These are phyloP conservation scores for Pteronotus mesoamericanus DNA, from an alignment of 2,797 vertebrate species.

Conservation along the genomic window DNA sequence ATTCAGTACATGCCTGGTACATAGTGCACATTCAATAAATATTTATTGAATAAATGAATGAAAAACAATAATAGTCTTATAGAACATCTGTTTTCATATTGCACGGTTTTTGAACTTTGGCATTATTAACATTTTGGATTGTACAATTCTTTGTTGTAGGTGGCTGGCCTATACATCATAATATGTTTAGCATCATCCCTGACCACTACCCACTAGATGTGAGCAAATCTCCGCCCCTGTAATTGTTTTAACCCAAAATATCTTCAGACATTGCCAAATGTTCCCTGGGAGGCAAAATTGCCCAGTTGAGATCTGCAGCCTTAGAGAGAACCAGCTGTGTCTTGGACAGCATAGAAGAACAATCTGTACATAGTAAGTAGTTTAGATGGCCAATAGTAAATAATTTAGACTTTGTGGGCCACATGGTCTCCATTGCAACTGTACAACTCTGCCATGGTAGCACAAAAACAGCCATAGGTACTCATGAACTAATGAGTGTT, in stretches of 20 bases:
- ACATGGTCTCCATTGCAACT: neutral
- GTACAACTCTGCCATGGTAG: neutral
- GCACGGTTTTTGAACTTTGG: neutral
- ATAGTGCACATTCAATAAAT: neutral
- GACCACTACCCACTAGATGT: neutral
- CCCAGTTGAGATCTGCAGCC: neutral
- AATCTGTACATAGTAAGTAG: neutral
- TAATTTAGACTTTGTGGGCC: neutral
- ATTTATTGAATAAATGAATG: neutral
- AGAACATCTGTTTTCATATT: neutral
- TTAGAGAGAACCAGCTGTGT: neutral
- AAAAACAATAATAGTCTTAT: neutral
- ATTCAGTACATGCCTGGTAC: neutral
- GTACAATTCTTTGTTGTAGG: neutral
- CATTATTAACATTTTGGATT: neutral
- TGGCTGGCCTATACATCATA: neutral
- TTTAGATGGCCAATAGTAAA: neutral
- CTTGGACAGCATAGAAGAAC: neutral
- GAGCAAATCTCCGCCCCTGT: neutral
- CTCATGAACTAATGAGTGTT: neutral
- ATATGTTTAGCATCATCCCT: neutral
- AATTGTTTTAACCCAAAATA: neutral
- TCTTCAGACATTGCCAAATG: neutral
- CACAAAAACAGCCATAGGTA: neutral
- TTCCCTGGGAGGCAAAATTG: neutral